Percentiles rank a stretch among this genome's conserved stretches.
Evolutionary conservation across 2,797 vertebrate genomes (phyloP).

Genomic region (Gambelia wislizenii): DNA sequence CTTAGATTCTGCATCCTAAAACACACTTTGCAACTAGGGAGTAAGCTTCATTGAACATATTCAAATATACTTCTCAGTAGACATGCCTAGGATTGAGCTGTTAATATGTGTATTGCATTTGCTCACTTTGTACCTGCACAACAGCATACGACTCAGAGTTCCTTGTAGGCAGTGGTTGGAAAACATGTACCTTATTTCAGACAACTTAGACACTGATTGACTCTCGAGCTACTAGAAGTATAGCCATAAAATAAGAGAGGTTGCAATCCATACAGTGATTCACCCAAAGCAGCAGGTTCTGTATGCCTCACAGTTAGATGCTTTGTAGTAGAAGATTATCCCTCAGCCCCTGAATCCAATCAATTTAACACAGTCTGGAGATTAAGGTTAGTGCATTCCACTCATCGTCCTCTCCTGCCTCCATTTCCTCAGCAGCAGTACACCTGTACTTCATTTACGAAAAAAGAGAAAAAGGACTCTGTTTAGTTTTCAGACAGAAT

Average conservation of each 20-base stretch:
- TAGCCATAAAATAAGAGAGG: conserved; percentile 21
- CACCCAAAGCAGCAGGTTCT: neutral
- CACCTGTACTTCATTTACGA: neutral
- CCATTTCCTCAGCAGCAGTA: neutral
- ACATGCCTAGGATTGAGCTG: neutral
- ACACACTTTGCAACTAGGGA: neutral
- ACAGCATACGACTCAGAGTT: neutral
- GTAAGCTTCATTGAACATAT: neutral
- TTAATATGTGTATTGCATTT: neutral
- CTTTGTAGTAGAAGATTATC: conserved; percentile 22
- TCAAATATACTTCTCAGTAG: neutral
- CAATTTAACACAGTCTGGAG: conserved; percentile 5
- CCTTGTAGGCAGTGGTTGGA: neutral
- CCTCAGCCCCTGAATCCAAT: neutral
- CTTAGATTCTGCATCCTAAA: neutral
- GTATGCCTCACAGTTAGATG: neutral
- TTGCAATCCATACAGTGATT: neutral
- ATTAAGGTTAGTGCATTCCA: neutral
- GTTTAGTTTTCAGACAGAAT: conserved; percentile 1
- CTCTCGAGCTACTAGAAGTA: neutral
- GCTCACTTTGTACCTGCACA: neutral
- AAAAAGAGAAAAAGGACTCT: neutral
- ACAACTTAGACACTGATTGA: neutral
- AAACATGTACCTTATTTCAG: neutral
- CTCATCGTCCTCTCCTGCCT: neutral